phyloP scores from a whole-genome alignment of 2,797 vertebrate species.

The Ptychobarbus kaznakovi region DNA sequence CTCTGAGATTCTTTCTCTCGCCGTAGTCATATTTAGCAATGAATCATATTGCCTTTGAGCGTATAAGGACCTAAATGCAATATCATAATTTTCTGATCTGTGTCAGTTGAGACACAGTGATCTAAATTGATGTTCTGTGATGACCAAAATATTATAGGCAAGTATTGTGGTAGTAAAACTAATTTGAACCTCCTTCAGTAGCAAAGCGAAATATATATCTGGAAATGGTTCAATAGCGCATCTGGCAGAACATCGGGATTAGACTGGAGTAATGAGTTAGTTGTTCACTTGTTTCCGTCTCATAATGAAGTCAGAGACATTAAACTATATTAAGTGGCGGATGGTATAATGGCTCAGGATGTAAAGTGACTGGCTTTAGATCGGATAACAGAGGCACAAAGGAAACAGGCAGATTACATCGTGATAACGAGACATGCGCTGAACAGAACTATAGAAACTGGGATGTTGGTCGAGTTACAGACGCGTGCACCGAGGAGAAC shows the following conservation, averaged over 20 bases:
- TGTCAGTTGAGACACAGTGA: slow-evolving; percentile 40
- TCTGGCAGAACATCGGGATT: slow-evolving; percentile 22
- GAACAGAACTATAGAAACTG: slow-evolving; percentile 23
- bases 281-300: slow-evolving; percentile 29
- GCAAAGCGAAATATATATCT: background rate
- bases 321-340: slow-evolving; percentile 41
- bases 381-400: slow-evolving; percentile 27
- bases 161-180: background rate
- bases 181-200: slow-evolving; percentile 17
- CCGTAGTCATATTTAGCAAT: slow-evolving; percentile 40
- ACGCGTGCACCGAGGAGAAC: slow-evolving; percentile 6
- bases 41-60: slow-evolving; percentile 54
- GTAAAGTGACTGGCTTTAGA: slow-evolving; percentile 49
- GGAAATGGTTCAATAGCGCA: slow-evolving; percentile 29
- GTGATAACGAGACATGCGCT: slow-evolving; percentile 27
- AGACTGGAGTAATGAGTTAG: slow-evolving; percentile 27
- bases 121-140: slow-evolving; percentile 36
- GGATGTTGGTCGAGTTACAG: slow-evolving; percentile 44
- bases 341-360: slow-evolving; percentile 35
- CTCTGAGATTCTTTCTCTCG: slow-evolving; percentile 14
- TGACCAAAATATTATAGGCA: slow-evolving; percentile 22
- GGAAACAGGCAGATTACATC: slow-evolving; percentile 36
- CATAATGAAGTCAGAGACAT: slow-evolving; percentile 42
- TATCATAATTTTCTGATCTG: slow-evolving; percentile 50
- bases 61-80: slow-evolving; percentile 47